phyloP scores from a whole-genome alignment of 2,113 vertebrate species.

The Salvelinus namaycush region DNA sequence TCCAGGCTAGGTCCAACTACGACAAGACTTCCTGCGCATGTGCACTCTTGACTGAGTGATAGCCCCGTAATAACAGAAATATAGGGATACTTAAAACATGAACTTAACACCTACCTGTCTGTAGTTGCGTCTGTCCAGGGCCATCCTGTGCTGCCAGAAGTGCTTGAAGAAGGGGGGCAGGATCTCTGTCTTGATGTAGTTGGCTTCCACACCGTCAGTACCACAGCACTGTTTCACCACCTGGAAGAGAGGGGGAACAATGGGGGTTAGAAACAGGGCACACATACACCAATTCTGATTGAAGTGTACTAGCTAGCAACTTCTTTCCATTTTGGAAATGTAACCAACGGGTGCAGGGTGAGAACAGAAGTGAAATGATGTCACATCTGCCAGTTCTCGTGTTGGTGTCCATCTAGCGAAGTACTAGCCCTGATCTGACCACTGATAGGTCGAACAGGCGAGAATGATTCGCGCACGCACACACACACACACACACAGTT shows the following conservation, averaged over 20 bases:
- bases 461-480: conserved; percentile 58
- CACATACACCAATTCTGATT: not conserved
- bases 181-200: conserved; percentile 99
- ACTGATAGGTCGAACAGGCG: conserved; percentile 55
- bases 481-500: not conserved
- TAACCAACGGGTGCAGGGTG: too few species aligned
- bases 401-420: conserved; percentile 47
- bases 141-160: conserved; percentile 99
- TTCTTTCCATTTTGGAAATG: too few species aligned
- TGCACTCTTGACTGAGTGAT: too few species aligned
- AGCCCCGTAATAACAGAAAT: too few species aligned
- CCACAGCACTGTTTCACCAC: conserved; percentile 99
- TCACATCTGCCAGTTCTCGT: conserved; percentile 56
- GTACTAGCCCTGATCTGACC: conserved; percentile 56
- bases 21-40: too few species aligned
- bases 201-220: conserved; percentile 97
- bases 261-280: not conserved
- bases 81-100: too few species aligned
- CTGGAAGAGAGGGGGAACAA: conserved; percentile 56
- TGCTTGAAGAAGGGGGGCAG: conserved; percentile 99
- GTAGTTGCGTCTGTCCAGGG: conserved; percentile 97
- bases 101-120: conserved; percentile 91
- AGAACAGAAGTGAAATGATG: conserved; percentile 32
- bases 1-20: too few species aligned
- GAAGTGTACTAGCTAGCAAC: too few species aligned